Conservation (phyloP, 1,140 invertebrate genomes). For the Drosophila sturtevanti region DNA sequence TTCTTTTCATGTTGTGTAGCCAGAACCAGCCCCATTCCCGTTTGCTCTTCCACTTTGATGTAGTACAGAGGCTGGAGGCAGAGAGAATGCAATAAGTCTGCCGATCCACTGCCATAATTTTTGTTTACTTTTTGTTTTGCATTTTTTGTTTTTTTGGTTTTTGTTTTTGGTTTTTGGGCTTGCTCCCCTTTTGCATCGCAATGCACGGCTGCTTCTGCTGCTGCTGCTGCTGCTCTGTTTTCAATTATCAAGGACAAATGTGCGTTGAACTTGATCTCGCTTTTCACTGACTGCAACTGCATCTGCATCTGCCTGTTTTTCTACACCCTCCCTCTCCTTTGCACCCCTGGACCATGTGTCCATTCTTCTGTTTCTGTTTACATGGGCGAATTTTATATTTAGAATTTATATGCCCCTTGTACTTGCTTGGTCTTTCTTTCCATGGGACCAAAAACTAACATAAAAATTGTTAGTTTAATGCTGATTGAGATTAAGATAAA, state of each 20-base stretch:
- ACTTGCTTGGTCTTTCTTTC: slow-evolving; percentile 15
- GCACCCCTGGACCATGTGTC: background rate
- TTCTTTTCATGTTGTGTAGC: slow-evolving; percentile 34
- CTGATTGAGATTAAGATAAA: slow-evolving; percentile 65
- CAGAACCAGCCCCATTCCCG: slow-evolving; percentile 45
- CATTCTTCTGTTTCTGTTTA: slow-evolving; percentile 57
- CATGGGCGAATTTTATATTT: slow-evolving; percentile 64
- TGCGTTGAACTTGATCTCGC: slow-evolving; percentile 80
- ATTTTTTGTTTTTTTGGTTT: slow-evolving; percentile 51
- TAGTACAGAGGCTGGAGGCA: slow-evolving; percentile 14
- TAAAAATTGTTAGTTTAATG: slow-evolving; percentile 74
- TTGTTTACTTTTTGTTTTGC: slow-evolving; percentile 53
- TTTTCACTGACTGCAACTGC: slow-evolving; percentile 61
- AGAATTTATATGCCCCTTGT: slow-evolving; percentile 43
- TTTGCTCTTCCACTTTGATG: slow-evolving; percentile 48
- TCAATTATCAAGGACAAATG: slow-evolving; percentile 80
- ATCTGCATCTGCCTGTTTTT: slow-evolving; percentile 16
- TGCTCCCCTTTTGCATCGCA: slow-evolving; percentile 47
- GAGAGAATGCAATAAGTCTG: slow-evolving; percentile 67
- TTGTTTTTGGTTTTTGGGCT: slow-evolving; percentile 61
- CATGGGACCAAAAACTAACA: slow-evolving; percentile 29
- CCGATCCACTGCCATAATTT: slow-evolving; percentile 80
- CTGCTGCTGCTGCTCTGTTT: slow-evolving; percentile 31
- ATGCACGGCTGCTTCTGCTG: slow-evolving; percentile 13
- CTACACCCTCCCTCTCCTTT: background rate